Conservation (phyloP, 2,113 vertebrate genomes). For the Delphinus delphis region DNA sequence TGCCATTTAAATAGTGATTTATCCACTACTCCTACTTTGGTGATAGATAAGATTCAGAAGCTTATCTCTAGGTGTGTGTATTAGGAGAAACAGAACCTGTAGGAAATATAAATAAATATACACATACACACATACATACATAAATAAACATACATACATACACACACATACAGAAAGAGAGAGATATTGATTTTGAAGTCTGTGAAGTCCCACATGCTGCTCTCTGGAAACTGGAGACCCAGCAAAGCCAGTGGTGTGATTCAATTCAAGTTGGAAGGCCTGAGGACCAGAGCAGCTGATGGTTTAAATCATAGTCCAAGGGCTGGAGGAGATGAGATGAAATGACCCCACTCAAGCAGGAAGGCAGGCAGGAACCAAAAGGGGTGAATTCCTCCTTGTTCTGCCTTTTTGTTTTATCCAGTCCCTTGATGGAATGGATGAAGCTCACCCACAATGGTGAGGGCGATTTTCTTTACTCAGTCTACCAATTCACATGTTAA, state of each 20-base stretch:
- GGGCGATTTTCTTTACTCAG: background rate
- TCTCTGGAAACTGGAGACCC: background rate
- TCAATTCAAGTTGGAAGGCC: background rate
- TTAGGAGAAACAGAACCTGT: background rate
- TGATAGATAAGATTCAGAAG: background rate
- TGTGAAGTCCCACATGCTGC: background rate
- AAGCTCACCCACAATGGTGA: background rate
- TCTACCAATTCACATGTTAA: background rate
- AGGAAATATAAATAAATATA: background rate
- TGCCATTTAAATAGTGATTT: background rate
- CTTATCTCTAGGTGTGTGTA: background rate
- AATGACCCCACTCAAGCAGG: background rate
- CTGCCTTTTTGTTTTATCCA: background rate
- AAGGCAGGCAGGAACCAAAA: background rate
- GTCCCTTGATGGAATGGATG: background rate
- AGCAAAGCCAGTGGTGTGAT: background rate
- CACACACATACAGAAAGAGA: background rate
- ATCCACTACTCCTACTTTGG: background rate
- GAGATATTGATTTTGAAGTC: background rate
- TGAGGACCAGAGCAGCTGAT: background rate
- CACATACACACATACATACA: rapidly evolving
- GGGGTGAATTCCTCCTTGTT: background rate
- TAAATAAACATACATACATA: rapidly evolving
- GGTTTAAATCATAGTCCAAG: background rate
- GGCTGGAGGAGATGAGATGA: background rate